Conservation (phyloP, 2,888 invertebrate species). For the Octonoba sinensis region DNA sequence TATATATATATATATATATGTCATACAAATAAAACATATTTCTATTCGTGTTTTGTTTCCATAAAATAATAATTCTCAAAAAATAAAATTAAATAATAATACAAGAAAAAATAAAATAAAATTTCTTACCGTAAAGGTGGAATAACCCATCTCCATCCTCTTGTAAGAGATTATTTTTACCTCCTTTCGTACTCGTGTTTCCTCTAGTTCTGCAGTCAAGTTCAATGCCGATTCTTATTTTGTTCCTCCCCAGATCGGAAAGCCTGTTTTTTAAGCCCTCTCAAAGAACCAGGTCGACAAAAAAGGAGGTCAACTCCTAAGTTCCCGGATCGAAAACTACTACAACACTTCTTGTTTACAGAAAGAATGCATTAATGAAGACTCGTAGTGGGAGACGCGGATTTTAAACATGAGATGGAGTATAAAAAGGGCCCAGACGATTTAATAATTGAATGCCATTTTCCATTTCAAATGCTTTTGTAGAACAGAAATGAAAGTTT, state of each 20-base stretch:
- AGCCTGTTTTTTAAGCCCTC: constrained; percentile 49
- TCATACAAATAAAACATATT: no score
- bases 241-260: constrained; percentile 9
- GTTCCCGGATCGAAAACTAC: constrained; percentile 30
- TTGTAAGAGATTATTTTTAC: constrained; percentile 1
- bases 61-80: no score
- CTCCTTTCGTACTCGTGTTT: neutral
- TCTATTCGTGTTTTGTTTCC: no score
- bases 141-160: constrained; percentile 18
- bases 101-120: no score
- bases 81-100: no score
- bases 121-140: constrained; percentile 27
- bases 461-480: constrained; percentile 14
- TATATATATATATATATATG: no score
- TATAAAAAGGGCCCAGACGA: constrained; percentile 8
- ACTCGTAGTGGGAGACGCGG: neutral
- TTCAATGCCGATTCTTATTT: constrained; percentile 51
- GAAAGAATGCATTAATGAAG: neutral
- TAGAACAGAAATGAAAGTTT: no score
- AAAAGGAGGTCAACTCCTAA: constrained; percentile 42
- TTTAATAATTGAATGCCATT: constrained; percentile 14
- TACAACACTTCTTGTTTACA: constrained; percentile 1
- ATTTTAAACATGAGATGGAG: neutral
- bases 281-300: constrained; percentile 38
- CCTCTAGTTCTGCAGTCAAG: constrained; percentile 28